Percentiles rank a stretch among this genome's conserved stretches.
phyloP scores from a whole-genome alignment of 2,888 invertebrate species.

The Leptogaster cylindrica region DNA sequence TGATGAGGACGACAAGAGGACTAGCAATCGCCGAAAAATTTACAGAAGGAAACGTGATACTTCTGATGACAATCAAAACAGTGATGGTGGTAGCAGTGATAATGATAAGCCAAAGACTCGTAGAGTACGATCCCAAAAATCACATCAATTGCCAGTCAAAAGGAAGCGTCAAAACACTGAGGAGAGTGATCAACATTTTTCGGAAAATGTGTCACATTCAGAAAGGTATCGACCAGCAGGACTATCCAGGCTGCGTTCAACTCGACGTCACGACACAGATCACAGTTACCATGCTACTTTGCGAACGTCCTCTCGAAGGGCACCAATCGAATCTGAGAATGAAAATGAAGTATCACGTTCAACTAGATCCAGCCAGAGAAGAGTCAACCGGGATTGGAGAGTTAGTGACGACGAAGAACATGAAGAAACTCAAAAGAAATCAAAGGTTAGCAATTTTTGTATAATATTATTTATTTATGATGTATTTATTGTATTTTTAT shows the following conservation, averaged over 20 bases:
- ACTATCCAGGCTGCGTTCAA: conserved; percentile 53
- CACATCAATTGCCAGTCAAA: neutral
- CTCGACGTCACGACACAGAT: conserved; percentile 55
- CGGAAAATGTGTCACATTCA: too few species aligned
- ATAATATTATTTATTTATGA: neutral
- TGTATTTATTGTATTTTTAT: neutral
- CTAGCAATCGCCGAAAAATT: conserved; percentile 37
- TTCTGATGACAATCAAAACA: conserved; percentile 48
- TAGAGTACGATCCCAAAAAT: conserved; percentile 4
- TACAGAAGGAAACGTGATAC: conserved; percentile 40
- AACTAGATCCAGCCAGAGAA: conserved; percentile 57
- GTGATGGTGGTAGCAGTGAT: conserved; percentile 49
- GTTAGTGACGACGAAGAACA: conserved; percentile 54
- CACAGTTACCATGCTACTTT: conserved; percentile 60
- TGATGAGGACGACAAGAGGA: conserved; percentile 41
- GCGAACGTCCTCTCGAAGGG: conserved; percentile 53
- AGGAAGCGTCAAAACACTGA: conserved; percentile 11
- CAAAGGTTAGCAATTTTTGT: conserved; percentile 10
- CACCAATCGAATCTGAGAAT: conserved; percentile 52
- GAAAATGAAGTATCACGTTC: conserved; percentile 56
- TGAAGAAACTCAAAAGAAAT: conserved; percentile 50
- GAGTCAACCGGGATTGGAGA: conserved; percentile 57
- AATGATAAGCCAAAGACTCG: conserved; percentile 28
- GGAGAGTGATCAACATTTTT: too few species aligned
- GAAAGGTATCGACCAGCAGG: conserved; percentile 17